phyloP scores from a whole-genome alignment of 2,113 vertebrate species.

The Pangasianodon hypophthalmus region DNA sequence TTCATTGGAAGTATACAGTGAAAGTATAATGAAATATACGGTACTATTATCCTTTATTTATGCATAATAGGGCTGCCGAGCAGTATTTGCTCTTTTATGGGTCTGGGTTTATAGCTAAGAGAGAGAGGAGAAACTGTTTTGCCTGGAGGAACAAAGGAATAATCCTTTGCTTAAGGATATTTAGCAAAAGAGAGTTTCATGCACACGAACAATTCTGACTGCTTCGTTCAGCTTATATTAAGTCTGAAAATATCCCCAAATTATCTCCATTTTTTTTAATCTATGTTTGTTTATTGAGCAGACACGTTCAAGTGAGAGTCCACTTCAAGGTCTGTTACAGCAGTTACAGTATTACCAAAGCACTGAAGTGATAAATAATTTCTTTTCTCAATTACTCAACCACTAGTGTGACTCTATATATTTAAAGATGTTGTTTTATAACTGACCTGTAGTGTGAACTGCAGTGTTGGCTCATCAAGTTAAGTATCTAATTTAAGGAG shows the following conservation, averaged over 20 bases:
- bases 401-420: no score
- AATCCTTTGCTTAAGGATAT: background rate
- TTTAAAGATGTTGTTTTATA: background rate
- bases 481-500: background rate
- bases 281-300: background rate
- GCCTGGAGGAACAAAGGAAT: background rate
- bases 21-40: background rate
- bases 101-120: background rate
- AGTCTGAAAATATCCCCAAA: background rate
- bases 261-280: background rate
- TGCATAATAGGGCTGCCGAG: background rate
- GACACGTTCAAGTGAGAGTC: background rate
- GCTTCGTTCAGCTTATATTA: background rate
- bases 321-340: background rate
- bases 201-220: background rate
- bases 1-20: background rate
- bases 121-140: background rate
- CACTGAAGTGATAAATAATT: background rate
- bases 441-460: no score
- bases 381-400: background rate
- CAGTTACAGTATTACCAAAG: background rate
- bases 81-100: background rate
- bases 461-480: background rate
- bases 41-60: conserved; percentile 16
- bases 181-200: background rate